Base-by-base conservation (phyloP, 2,888 invertebrate species). In the Tetragnatha montana region DNA sequence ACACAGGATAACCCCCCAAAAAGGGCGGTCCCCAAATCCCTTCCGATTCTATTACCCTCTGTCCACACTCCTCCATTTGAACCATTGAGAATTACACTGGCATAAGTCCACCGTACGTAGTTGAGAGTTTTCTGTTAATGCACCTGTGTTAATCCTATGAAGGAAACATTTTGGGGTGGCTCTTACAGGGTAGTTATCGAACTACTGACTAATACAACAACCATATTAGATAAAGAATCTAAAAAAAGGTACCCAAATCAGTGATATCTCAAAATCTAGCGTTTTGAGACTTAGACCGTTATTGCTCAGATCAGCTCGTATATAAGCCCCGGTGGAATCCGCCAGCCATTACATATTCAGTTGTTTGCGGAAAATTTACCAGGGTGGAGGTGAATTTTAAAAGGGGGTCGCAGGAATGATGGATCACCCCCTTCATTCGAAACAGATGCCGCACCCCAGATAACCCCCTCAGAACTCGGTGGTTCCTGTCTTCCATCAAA, bases 361-460 rank as follows among this genome's bases (percentile, higher is more conserved):
- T 82, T 88, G 87, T 88, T 88, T 88, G 87, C 74, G 81, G 76
- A 82, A 78, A 88, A 88, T 88, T 82, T 82, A 76, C 22, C 71
- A n/a, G 35, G 75, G 35, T 49, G 47, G 80, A 51, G 78, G 22
- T 78, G 78, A 60, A 60, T 60, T 60, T 60, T 60, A 60, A 50
- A 70, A 79, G 50, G 35, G 21, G 74, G 49, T 21, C n/a, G 47
- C 19, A 47, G 71, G 50, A 78, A 88, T 88, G 87, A 88, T 88
- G 87, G 87, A 88, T 88, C 83, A 14, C 35, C 74, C 50, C 74
- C 73, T 49, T 51, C 49, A 71, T 35, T 78, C 76, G 70, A 78
- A 88, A 70, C 87, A 88, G 87, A 88, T 88, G 87, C 87, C 87
- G 82, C 87, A 88, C 87, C 87, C 82, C 82, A 71, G 87, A 88